These are phyloP conservation scores for Melieria crassipennis DNA, from an alignment of 2,888 invertebrate species.

Conservation along the genomic window DNA sequence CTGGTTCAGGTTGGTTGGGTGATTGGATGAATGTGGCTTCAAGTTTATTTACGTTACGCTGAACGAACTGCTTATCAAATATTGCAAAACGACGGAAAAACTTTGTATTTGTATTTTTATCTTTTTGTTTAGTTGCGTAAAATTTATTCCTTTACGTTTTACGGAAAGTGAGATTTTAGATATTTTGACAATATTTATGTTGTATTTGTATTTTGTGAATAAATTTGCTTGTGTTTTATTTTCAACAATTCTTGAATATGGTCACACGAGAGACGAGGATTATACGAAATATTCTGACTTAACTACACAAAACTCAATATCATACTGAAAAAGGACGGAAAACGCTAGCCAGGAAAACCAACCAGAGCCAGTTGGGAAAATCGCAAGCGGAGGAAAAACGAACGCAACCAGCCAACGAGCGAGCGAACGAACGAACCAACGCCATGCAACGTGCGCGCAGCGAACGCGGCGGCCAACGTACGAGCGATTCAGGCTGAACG, in stretches of 20 bases:
- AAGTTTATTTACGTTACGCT: too few species aligned
- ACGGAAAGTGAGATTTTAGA: constrained; percentile 20
- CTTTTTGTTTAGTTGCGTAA: constrained; percentile 8
- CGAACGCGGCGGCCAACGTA: constrained; percentile 1
- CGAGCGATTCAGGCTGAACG: constrained; percentile 37
- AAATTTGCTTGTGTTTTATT: too few species aligned
- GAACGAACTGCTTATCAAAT: too few species aligned
- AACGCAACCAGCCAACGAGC: constrained; percentile 26
- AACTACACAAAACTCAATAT: constrained; percentile 67
- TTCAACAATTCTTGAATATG: constrained; percentile 29
- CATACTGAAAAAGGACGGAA: constrained; percentile 66
- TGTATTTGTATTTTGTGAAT: constrained; percentile 29
- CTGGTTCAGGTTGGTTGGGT: too few species aligned
- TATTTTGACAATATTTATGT: constrained; percentile 11
- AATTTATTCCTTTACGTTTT: constrained; percentile 37
- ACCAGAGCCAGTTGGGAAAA: constrained; percentile 38
- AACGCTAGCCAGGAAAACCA: constrained; percentile 54
- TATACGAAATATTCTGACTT: constrained; percentile 66
- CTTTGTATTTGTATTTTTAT: not conserved
- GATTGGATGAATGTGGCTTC: too few species aligned
- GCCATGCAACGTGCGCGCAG: not conserved
- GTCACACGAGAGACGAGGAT: constrained; percentile 59
- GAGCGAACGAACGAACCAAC: constrained; percentile 43
- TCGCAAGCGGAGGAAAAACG: constrained; percentile 16
- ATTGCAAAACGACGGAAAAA: not conserved